A percentile compares a stretch with the other conserved stretches of the same genome.
phyloP scores from a whole-genome alignment of 2,888 invertebrate genomes.

The Pharmacophagus antenor region DNA sequence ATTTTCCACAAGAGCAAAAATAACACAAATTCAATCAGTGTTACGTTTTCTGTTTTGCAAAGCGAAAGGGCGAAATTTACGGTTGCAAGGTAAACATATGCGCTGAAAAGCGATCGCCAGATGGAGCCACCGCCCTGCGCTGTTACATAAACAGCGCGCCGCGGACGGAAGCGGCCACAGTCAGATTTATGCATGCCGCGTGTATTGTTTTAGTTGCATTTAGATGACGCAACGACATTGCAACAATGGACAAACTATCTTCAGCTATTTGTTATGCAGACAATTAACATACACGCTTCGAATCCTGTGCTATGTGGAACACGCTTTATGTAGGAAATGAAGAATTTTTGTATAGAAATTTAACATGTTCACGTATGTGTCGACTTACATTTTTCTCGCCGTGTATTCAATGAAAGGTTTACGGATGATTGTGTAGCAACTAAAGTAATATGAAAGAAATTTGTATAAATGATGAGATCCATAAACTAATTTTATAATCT shows the following conservation, averaged over 20 bases:
- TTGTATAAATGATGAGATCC: too few relatives aligned
- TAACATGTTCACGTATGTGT: too few relatives aligned
- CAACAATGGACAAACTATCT: slow-evolving; percentile 21
- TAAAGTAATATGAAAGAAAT: too few relatives aligned
- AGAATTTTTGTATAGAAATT: too few relatives aligned
- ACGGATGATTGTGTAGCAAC: too few relatives aligned
- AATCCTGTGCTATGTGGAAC: not conserved
- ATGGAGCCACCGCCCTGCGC: slow-evolving; percentile 45
- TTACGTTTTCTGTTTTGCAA: slow-evolving; percentile 61
- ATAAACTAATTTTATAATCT: too few relatives aligned
- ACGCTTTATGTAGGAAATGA: not conserved
- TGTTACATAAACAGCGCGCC: slow-evolving; percentile 41
- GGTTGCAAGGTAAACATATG: slow-evolving; percentile 57
- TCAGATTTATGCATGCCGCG: slow-evolving; percentile 29
- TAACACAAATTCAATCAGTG: slow-evolving; percentile 77
- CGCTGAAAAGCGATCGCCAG: slow-evolving; percentile 59
- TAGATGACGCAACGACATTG: slow-evolving; percentile 10
- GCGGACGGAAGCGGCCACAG: slow-evolving; percentile 31
- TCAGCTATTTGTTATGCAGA: slow-evolving; percentile 14
- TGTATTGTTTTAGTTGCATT: slow-evolving; percentile 32
- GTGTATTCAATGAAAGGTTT: too few relatives aligned
- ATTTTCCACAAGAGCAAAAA: slow-evolving; percentile 72
- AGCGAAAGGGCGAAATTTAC: slow-evolving; percentile 64
- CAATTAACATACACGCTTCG: slow-evolving; percentile 6
- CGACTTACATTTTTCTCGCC: too few relatives aligned